These are phyloP conservation scores for Actinia tenebrosa DNA, from an alignment of 64 coral and sea anemone genomes.

Conservation along the genomic window DNA sequence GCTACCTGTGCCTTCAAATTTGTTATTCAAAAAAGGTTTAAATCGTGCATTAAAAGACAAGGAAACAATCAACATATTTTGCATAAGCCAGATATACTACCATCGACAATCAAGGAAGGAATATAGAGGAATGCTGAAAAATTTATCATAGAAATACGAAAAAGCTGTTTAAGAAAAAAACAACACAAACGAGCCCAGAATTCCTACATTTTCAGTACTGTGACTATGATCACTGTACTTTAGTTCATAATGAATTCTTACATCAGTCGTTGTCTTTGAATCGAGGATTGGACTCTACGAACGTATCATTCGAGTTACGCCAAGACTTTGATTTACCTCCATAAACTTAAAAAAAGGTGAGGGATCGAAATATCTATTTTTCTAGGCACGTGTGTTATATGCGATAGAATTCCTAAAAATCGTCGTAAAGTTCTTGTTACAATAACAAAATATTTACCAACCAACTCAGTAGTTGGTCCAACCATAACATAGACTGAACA, in stretches of 20 bases:
- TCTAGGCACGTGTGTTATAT: not conserved
- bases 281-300: not conserved
- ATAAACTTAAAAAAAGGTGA: not conserved
- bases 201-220: not conserved
- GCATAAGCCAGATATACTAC: not conserved
- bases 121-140: not conserved
- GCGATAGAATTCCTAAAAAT: not conserved
- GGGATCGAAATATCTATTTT: not conserved
- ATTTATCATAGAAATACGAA: not conserved
- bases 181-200: too few species aligned
- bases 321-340: not conserved
- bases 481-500: not conserved
- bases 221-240: not conserved
- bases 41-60: not conserved
- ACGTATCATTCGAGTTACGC: not conserved
- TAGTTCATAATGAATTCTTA: conserved; percentile 4
- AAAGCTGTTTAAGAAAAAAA: not conserved
- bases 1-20: not conserved
- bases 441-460: not conserved
- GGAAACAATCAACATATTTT: not conserved
- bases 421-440: too few species aligned
- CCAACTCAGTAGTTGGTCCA: not conserved
- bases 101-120: not conserved
- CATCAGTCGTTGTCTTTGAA: not conserved
- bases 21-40: not conserved